Base-by-base conservation (phyloP, 2,113 vertebrate genomes). In the Polyodon spathula region DNA sequence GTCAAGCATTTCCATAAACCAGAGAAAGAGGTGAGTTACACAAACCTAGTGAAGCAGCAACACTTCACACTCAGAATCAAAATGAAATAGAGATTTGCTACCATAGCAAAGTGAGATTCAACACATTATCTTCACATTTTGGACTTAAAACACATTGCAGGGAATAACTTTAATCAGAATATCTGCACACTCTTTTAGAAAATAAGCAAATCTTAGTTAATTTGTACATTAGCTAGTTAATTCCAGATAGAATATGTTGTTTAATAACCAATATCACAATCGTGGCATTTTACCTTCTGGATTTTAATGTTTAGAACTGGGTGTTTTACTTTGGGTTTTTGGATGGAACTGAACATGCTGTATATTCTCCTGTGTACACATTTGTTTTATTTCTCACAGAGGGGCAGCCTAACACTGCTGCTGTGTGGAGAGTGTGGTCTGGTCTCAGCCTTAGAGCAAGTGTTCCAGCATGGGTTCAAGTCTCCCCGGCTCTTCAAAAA, bases 1-100 rank as follows among this genome's bases (percentile, higher is more conserved):
- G 96, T 99, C 62, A 99, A 99, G 76, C 96, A 99, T 70, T 98
- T 98, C 78, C 96, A 99, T 81, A 99, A 97, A 60, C 96, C 95
- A 9, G 96, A 99, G 76, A 99, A 98, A 81, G 96, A 99, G 95
- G 96, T 98, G 72, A 90, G 87, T 68, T 63, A 75, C 60, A 1
- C 65, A 42, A 67, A 71, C 70, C 71, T 80, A 76, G 72, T 78
- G 3, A 41, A 1, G 54, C n/a, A 11, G 8, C 38, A 69, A 60
- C 72, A 62, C 56, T 46, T 59, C 61, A 69, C 27, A 2, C 27
- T 27, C 27, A 3, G 1, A 27, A 27, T 2, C 27, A 1, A 27
- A 27, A 27, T 27, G 27, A 27, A 27, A 27, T 27, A 27, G 27
- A 27, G 27, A 27, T 27, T 27, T 27, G 27, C 27, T 27, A 27